phyloP scores from a whole-genome alignment of 1,140 invertebrate genomes.

The Wasmannia auropunctata region DNA sequence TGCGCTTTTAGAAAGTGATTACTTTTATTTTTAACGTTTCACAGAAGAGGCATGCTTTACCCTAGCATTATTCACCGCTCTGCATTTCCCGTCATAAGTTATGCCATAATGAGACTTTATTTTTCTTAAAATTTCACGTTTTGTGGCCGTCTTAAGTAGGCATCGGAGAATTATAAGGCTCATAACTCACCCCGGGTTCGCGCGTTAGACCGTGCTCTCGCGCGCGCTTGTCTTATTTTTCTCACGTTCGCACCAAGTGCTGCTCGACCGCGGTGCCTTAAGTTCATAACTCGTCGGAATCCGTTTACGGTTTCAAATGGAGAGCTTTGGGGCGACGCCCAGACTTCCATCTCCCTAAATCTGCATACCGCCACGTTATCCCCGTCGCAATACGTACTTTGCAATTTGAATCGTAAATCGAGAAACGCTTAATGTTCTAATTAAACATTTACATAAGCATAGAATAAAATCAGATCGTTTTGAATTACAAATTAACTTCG shows the following conservation, averaged over 20 bases:
- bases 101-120: conserved; percentile 18
- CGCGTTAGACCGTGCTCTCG: too few relatives aligned
- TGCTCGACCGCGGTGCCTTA: conserved; percentile 4
- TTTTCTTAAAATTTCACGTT: conserved; percentile 29
- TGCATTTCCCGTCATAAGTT: conserved; percentile 5
- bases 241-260: not conserved
- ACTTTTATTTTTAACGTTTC: not conserved
- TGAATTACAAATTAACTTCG: not conserved
- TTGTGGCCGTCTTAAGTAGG: not conserved
- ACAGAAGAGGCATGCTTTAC: not conserved
- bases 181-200: not conserved
- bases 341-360: conserved; percentile 23
- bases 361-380: conserved; percentile 48
- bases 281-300: conserved; percentile 28
- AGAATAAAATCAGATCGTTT: conserved; percentile 12
- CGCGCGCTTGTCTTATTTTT: conserved; percentile 26
- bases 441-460: conserved; percentile 16
- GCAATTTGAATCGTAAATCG: not conserved
- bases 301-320: not conserved
- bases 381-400: not conserved
- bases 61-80: not conserved
- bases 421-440: conserved; percentile 3
- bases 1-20: not conserved
- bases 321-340: not conserved
- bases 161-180: conserved; percentile 22